These are phyloP conservation scores for Pristiophorus japonicus DNA, from an alignment of 2,113 vertebrate genomes.

Conservation along the genomic window DNA sequence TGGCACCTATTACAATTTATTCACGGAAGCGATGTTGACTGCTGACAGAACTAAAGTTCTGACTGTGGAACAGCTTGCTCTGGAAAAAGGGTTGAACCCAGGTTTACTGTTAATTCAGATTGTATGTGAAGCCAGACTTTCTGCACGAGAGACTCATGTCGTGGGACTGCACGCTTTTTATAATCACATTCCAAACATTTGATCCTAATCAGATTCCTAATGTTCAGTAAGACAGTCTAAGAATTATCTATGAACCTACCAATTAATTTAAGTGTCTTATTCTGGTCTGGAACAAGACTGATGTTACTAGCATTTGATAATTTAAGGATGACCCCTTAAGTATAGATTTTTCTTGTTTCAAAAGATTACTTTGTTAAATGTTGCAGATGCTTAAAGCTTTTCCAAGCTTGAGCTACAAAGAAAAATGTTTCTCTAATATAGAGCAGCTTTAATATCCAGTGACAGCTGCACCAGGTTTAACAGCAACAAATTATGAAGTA, in stretches of 20 bases:
- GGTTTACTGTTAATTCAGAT: not conserved
- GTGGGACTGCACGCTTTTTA: not conserved
- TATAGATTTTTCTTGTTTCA: constrained; percentile 30
- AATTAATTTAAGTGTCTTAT: not conserved
- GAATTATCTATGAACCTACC: not conserved
- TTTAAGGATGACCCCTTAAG: not conserved
- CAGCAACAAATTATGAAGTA: constrained; percentile 35
- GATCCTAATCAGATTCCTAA: not conserved
- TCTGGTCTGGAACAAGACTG: not conserved
- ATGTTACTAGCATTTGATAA: not conserved
- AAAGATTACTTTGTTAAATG: constrained; percentile 31
- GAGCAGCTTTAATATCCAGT: constrained; percentile 3
- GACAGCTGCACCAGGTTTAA: constrained; percentile 20
- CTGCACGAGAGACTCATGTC: not conserved
- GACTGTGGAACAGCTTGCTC: not conserved
- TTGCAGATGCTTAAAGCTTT: constrained; percentile 24
- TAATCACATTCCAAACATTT: not conserved
- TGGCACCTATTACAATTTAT: not conserved
- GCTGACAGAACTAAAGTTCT: not conserved
- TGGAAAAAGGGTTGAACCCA: not conserved
- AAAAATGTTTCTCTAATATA: constrained; percentile 30
- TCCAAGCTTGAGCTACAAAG: constrained; percentile 3
- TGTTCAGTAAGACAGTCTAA: not conserved
- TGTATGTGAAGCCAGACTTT: not conserved
- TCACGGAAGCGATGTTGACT: not conserved